Conservation (phyloP, 2,113 vertebrate genomes). For the Hymenochirus boettgeri region DNA sequence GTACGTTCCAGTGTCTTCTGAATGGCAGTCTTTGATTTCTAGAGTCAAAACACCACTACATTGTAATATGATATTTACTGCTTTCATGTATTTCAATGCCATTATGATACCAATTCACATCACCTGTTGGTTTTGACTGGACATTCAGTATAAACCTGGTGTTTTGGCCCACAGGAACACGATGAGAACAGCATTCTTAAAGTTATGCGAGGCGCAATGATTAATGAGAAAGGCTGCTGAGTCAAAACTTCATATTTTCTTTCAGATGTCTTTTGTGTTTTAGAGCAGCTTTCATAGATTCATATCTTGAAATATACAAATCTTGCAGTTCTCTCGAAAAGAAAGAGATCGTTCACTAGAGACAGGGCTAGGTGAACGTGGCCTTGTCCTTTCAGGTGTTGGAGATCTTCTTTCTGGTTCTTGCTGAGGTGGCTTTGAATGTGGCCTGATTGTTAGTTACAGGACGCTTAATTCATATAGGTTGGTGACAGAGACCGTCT, state of each 20-base stretch:
- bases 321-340: slow-evolving; percentile 79
- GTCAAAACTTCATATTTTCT: slow-evolving; percentile 81
- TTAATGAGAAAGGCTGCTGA: slow-evolving; percentile 88
- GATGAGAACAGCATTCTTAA: slow-evolving; percentile 92
- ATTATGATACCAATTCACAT: slow-evolving; percentile 92
- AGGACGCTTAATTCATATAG: slow-evolving; percentile 87
- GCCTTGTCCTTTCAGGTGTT: slow-evolving; percentile 80
- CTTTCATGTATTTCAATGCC: slow-evolving; percentile 78
- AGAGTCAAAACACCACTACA: slow-evolving; percentile 84
- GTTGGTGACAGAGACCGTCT: slow-evolving; percentile 91
- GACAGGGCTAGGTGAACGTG: slow-evolving; percentile 91
- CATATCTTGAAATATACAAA: slow-evolving; percentile 91
- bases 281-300: slow-evolving; percentile 90
- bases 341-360: slow-evolving; percentile 83
- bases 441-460: slow-evolving; percentile 78
- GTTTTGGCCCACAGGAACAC: slow-evolving; percentile 75
- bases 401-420: slow-evolving; percentile 71
- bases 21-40: slow-evolving; percentile 81
- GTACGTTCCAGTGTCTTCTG: slow-evolving; percentile 89
- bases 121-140: slow-evolving; percentile 84
- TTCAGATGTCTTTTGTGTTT: slow-evolving; percentile 77
- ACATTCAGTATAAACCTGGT: slow-evolving; percentile 90
- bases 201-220: slow-evolving; percentile 86
- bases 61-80: slow-evolving; percentile 82
- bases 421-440: slow-evolving; percentile 63